These are phyloP conservation scores for Dioctria rufipes DNA, from an alignment of 2,888 invertebrate genomes.

Conservation along the genomic window DNA sequence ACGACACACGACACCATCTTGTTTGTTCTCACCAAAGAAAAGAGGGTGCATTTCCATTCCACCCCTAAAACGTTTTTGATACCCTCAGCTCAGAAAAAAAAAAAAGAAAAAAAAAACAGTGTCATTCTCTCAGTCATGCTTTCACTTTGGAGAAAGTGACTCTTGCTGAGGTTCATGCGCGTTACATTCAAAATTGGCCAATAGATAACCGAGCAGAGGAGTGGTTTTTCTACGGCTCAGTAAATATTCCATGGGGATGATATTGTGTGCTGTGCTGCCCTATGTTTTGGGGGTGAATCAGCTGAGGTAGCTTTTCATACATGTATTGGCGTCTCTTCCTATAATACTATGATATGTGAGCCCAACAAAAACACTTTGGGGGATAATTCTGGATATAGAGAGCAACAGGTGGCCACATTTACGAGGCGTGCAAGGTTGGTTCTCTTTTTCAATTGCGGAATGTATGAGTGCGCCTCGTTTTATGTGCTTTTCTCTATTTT, in stretches of 20 bases:
- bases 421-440: conserved; percentile 10
- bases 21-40: not conserved
- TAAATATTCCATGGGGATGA: conserved; percentile 30
- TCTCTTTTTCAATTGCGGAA: conserved; percentile 1
- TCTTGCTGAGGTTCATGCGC: conserved; percentile 55
- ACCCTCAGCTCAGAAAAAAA: not conserved
- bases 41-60: not conserved
- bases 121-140: conserved; percentile 15
- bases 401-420: conserved; percentile 32
- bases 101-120: not conserved
- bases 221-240: conserved; percentile 58
- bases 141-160: conserved; percentile 50
- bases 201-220: conserved; percentile 57
- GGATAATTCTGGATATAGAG: not conserved
- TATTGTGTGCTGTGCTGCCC: not conserved
- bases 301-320: not conserved
- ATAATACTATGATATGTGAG: not conserved
- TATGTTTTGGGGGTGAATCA: conserved; percentile 7
- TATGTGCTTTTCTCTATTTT: conserved; percentile 53
- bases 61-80: not conserved
- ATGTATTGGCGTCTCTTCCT: not conserved
- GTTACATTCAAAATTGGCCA: conserved; percentile 56
- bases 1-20: conserved; percentile 26
- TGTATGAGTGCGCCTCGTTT: conserved; percentile 43
- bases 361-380: not conserved